These are phyloP conservation scores for Umimayanthus chanpuru DNA, from an alignment of 92 coral and sea anemone species.

Conservation along the genomic window DNA sequence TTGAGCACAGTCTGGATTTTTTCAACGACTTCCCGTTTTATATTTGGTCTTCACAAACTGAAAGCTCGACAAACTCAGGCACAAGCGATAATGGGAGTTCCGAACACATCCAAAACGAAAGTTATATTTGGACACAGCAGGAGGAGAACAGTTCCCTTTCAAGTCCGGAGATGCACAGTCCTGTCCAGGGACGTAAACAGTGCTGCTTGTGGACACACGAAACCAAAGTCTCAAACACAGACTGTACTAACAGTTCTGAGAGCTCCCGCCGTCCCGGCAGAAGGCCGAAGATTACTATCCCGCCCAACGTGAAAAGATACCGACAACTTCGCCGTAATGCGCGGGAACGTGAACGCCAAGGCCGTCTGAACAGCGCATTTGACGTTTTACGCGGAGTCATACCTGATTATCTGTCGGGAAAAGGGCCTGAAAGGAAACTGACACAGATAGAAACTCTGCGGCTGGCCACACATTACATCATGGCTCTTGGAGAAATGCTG, in stretches of 20 bases:
- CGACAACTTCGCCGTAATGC: conserved; percentile 98
- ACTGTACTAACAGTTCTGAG: conserved; percentile 37
- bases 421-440: conserved; percentile 96
- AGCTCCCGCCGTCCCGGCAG: conserved; percentile 58
- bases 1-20: conserved; percentile 24
- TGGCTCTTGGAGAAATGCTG: conserved; percentile 92
- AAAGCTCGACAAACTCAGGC: not conserved
- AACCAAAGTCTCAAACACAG: conserved; percentile 8
- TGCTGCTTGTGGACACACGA: conserved; percentile 16
- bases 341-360: conserved; percentile 96
- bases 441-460: conserved; percentile 95
- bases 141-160: not conserved
- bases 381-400: conserved; percentile 96
- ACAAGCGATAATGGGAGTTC: conserved; percentile 22
- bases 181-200: not conserved
- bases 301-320: conserved; percentile 85
- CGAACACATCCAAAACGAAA: not conserved
- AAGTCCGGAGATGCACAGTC: conserved; percentile 1
- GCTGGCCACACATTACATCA: conserved; percentile 92
- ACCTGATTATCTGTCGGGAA: conserved; percentile 95
- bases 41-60: conserved; percentile 35
- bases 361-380: conserved; percentile 92
- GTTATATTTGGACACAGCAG: not conserved
- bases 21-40: conserved; percentile 39
- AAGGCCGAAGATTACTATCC: conserved; percentile 74